Evolutionary conservation across 2,113 vertebrate genomes (phyloP).

Genomic region (Syrmaticus mikado): DNA sequence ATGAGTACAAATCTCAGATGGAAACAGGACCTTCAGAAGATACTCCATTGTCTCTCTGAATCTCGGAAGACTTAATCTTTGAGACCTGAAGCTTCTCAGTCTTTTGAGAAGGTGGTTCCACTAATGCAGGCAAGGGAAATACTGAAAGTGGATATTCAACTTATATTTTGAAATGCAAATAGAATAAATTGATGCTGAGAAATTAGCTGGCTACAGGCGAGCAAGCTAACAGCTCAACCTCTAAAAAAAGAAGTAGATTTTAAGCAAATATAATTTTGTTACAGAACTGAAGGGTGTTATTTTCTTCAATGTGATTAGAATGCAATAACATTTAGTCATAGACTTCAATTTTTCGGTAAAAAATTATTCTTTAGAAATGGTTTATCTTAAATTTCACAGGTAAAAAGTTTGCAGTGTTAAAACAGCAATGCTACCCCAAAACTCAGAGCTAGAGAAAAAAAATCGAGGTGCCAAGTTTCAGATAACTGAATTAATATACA

Average conservation of each 20-base stretch:
- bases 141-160: background rate
- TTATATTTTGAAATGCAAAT: background rate
- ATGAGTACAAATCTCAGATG: no score
- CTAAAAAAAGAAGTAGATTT: background rate
- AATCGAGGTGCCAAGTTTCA: background rate
- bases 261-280: background rate
- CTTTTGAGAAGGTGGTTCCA: background rate
- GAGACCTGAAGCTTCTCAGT: background rate
- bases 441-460: background rate
- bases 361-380: no score
- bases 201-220: background rate
- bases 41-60: background rate
- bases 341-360: background rate
- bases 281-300: fast-evolving
- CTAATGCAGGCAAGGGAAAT: background rate
- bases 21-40: background rate
- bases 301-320: background rate
- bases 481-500: background rate
- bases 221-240: background rate
- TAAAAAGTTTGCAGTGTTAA: background rate
- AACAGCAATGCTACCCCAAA: background rate
- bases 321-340: background rate
- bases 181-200: background rate
- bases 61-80: background rate
- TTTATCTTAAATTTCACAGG: background rate